These are phyloP conservation scores for Sphenodon punctatus DNA, from an alignment of 2,797 vertebrate species.

Conservation along the genomic window DNA sequence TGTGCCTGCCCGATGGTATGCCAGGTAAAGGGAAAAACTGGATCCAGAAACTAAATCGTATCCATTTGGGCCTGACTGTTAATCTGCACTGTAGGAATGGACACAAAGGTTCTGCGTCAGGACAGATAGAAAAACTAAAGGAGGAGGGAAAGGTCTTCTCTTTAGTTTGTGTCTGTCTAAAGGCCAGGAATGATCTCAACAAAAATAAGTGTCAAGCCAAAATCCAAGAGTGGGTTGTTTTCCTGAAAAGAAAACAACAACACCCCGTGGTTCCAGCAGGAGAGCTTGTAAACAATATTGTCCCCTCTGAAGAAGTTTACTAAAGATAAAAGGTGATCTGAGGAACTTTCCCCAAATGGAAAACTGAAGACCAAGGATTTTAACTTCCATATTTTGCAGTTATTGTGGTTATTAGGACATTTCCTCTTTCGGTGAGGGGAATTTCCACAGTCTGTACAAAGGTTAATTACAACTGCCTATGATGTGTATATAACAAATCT, in stretches of 20 bases:
- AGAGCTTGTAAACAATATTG: background rate
- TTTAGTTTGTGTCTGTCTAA: fast-evolving
- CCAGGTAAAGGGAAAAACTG: background rate
- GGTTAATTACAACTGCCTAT: background rate
- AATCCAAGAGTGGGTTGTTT: background rate
- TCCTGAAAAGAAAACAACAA: background rate
- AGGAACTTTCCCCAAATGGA: background rate
- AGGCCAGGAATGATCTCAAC: background rate
- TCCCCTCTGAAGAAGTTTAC: background rate
- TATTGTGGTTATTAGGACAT: background rate
- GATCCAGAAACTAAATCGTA: background rate
- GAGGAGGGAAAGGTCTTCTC: background rate
- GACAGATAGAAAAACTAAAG: too few relatives aligned
- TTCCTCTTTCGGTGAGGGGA: slow-evolving; percentile 10
- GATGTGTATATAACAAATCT: background rate
- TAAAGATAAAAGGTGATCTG: background rate
- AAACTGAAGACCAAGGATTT: background rate
- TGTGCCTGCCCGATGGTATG: background rate
- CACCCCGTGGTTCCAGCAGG: background rate
- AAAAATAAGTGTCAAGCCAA: background rate
- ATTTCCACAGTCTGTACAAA: slow-evolving; percentile 28
- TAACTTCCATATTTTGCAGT: background rate
- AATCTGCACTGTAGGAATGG: background rate
- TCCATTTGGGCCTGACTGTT: background rate
- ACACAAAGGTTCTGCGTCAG: background rate